phyloP scores from a whole-genome alignment of 2,888 invertebrate genomes.

The Colletes collaris region DNA sequence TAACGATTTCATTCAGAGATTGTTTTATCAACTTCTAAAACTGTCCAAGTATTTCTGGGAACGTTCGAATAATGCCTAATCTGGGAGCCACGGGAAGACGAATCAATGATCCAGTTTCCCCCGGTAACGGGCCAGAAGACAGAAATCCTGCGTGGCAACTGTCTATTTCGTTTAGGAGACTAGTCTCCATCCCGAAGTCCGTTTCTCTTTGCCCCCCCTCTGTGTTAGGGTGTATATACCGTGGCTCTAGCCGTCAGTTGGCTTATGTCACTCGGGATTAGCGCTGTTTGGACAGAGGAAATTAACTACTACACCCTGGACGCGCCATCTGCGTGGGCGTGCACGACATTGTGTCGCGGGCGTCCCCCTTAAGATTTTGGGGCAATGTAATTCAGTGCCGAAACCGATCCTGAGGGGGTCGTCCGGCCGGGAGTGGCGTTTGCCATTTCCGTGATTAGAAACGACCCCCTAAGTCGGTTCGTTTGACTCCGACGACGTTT shows the following conservation, averaged over 20 bases:
- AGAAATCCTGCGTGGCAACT: slow-evolving; percentile 45
- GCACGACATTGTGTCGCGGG: slow-evolving; percentile 75
- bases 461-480: slow-evolving; percentile 47
- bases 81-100: background rate
- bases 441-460: slow-evolving; percentile 72
- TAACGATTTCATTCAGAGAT: too few species aligned
- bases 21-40: too few species aligned
- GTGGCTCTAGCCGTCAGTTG: slow-evolving; percentile 76
- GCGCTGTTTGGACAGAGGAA: slow-evolving; percentile 82
- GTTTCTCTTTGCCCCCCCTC: slow-evolving; percentile 33
- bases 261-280: slow-evolving; percentile 82
- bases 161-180: slow-evolving; percentile 51
- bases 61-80: too few species aligned
- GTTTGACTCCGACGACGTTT: slow-evolving; percentile 49
- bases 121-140: background rate
- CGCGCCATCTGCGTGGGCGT: slow-evolving; percentile 77
- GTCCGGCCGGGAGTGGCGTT: slow-evolving; percentile 54
- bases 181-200: slow-evolving; percentile 19
- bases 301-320: slow-evolving; percentile 79
- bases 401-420: slow-evolving; percentile 68
- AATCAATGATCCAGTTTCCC: slow-evolving; percentile 12
- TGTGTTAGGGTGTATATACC: slow-evolving; percentile 61
- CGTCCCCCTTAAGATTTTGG: slow-evolving; percentile 71
- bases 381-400: slow-evolving; percentile 70
- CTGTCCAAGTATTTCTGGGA: too few species aligned